These are phyloP conservation scores for Caenorhabditis sp. DNA, from an alignment of 2,888 invertebrate genomes.

Conservation along the genomic window DNA sequence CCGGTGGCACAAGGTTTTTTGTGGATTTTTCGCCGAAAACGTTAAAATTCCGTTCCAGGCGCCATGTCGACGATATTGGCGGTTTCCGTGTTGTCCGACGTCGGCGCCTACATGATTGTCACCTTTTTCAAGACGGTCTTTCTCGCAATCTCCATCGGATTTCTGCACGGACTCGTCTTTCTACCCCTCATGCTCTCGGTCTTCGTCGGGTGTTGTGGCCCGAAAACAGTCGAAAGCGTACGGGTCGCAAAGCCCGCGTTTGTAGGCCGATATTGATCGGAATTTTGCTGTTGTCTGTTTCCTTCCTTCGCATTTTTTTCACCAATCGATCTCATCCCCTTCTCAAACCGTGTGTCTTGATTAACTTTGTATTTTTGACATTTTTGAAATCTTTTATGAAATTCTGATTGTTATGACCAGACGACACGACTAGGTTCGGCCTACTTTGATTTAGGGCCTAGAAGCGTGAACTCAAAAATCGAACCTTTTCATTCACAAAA, in stretches of 20 bases:
- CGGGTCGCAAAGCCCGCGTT: not conserved
- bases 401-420: no score
- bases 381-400: not conserved
- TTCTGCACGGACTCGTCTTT: constrained; percentile 91
- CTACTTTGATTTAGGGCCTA: no score
- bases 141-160: constrained; percentile 70
- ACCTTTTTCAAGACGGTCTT: constrained; percentile 89
- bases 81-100: constrained; percentile 88
- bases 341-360: constrained; percentile 11
- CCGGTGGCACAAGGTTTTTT: constrained; percentile 87
- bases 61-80: constrained; percentile 92
- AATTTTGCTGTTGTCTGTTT: no score
- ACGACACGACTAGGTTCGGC: no score
- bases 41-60: constrained; percentile 81
- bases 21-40: not conserved
- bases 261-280: constrained; percentile 10
- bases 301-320: not conserved
- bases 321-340: constrained; percentile 12
- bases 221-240: constrained; percentile 15
- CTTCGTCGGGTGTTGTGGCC: constrained; percentile 64
- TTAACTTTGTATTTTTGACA: not conserved
- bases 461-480: no score
- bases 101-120: constrained; percentile 92
- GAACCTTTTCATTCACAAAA: constrained; percentile 1
- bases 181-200: constrained; percentile 83